Evolutionary conservation across 2,797 vertebrate species (phyloP), one percentile per base, ranked within the genome.

Genomic region (Lepilemur ruficaudatus): DNA sequence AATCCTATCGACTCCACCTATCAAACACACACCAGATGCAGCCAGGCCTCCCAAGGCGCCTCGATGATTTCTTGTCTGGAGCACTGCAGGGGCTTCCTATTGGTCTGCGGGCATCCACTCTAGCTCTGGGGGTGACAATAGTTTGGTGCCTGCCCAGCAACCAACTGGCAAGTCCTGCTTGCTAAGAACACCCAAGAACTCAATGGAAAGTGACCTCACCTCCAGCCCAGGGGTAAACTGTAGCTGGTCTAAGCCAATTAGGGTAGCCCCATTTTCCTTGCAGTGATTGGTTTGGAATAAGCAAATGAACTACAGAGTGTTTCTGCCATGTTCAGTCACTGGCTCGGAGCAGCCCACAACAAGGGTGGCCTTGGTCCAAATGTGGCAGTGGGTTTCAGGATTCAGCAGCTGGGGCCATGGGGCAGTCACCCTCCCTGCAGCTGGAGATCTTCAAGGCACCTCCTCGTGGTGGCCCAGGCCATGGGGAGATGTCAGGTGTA

Each of bases 321-420:
- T 76, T 35, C 61, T n/a, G 52, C 15, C 25, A 23, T 2, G 7
- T 8, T 69, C 52, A 0, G 1, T 38, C 25, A 15, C 43, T 12
- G 9, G 89, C 30, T 48, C 20, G 14, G 43, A 35, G 59, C 25
- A 70, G 43, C 25, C 30, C 0, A 1, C 0, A 5, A 63, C 25
- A 1, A 13, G 32, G 0, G 1, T 9, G 14, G 52, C 43, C 59
- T 69, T 2, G 0, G 32, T 22, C 28, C 25, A 22, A 43, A 52
- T 0, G 12, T 6, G 23, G 48, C 73, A 57, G 10, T 13, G 50
- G 32, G 17, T 69, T 35, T 38, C 69, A 17, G 67, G 81, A 35
- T 8, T 67, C 0, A 2, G 50, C 67, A 35, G 55, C 28, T 13
- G 28, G 22, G 76, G 50, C n/a, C 52, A 14, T 1, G 43, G 57